These are phyloP conservation scores for Bufo bufo DNA, from an alignment of 2,113 vertebrate genomes.

Conservation along the genomic window DNA sequence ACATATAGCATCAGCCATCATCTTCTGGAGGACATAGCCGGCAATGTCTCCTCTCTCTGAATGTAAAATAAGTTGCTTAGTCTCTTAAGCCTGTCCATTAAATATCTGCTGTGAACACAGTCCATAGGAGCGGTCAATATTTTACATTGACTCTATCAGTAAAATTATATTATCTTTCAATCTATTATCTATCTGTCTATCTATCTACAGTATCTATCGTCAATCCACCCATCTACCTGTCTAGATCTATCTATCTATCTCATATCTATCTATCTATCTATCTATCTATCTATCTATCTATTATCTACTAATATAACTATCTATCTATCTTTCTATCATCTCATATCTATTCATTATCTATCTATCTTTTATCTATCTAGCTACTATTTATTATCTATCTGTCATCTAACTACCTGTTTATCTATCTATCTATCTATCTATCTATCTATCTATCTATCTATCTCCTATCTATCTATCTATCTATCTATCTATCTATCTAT, in stretches of 20 bases:
- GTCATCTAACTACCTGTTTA: no score
- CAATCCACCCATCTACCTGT: not conserved
- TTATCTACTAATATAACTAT: no score
- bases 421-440: not conserved
- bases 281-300: not conserved
- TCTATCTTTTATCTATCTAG: not conserved
- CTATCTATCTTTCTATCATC: no score
- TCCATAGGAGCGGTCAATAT: not conserved
- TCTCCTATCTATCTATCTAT: no score
- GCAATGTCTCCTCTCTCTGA: not conserved
- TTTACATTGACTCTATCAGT: not conserved
- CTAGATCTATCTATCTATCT: not conserved
- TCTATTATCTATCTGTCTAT: not conserved
- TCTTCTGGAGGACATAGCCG: not conserved
- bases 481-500: no score
- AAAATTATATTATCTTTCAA: not conserved
- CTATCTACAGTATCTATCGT: not conserved
- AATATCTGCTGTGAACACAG: not conserved
- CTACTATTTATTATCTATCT: no score
- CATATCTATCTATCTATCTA: not conserved
- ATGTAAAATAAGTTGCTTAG: not conserved
- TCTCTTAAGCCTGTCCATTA: conserved; percentile 11
- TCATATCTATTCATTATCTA: no score
- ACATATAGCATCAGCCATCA: conserved; percentile 7
- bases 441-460: not conserved